Percentiles rank a stretch among this genome's conserved stretches.
These are phyloP conservation scores for Apis laboriosa DNA, from an alignment of 1,140 invertebrate genomes.

Conservation along the genomic window DNA sequence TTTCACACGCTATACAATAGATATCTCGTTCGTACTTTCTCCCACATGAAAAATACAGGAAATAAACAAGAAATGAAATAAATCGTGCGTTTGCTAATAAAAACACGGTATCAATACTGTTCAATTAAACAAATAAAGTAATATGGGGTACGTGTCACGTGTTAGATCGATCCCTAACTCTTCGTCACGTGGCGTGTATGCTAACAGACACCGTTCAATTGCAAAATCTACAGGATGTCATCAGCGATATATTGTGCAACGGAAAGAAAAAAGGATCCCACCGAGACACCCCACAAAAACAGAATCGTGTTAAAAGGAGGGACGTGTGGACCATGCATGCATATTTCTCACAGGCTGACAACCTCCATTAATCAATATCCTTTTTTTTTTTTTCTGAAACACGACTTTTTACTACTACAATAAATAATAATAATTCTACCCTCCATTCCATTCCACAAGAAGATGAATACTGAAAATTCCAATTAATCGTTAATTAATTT, in stretches of 20 bases:
- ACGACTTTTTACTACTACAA: no score
- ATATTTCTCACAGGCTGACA: neutral
- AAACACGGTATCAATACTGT: slow-evolving; percentile 68
- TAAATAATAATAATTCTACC: no score
- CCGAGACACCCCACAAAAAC: slow-evolving; percentile 26
- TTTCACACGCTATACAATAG: neutral
- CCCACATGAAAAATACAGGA: slow-evolving; percentile 62
- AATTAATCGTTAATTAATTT: no score
- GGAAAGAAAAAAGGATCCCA: slow-evolving; percentile 49
- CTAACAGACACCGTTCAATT: slow-evolving; percentile 67
- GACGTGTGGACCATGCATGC: neutral
- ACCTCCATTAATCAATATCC: no score
- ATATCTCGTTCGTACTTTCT: neutral
- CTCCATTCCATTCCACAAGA: no score
- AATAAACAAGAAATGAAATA: slow-evolving; percentile 46
- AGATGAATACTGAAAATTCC: no score
- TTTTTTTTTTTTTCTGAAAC: no score
- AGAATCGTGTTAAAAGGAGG: neutral
- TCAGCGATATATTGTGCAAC: slow-evolving; percentile 60
- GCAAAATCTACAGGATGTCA: slow-evolving; percentile 53
- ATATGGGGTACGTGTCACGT: slow-evolving; percentile 54
- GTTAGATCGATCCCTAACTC: slow-evolving; percentile 47
- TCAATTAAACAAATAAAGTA: slow-evolving; percentile 76
- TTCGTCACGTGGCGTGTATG: slow-evolving; percentile 62
- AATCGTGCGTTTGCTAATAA: slow-evolving; percentile 39